Evolutionary conservation across 2,888 invertebrate genomes (phyloP).

Genomic region (Drosophila nr. medialis): DNA sequence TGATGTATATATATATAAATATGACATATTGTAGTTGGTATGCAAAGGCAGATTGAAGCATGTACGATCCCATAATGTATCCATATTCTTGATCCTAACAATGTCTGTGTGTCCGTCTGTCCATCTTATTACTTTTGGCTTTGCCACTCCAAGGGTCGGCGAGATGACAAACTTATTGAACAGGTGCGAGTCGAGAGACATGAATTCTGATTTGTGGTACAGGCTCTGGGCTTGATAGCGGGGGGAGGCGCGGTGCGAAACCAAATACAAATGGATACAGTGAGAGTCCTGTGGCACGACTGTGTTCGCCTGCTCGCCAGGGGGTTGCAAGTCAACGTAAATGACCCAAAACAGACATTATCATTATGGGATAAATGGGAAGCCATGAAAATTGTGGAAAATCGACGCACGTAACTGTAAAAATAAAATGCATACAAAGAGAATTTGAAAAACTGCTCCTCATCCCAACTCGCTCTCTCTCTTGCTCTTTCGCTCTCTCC

Average conservation of each 20-base stretch:
- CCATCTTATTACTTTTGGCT: no score
- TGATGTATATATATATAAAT: no score
- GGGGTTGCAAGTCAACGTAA: slow-evolving; percentile 44
- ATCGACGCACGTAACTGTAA: slow-evolving; percentile 37
- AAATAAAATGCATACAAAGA: slow-evolving; percentile 62
- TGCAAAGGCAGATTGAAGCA: background rate
- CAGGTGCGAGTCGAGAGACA: background rate
- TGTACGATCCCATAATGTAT: background rate
- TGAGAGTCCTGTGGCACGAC: background rate
- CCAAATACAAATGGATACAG: slow-evolving; percentile 13
- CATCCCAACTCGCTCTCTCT: background rate
- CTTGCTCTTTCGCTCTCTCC: background rate
- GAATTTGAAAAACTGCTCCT: slow-evolving; percentile 36
- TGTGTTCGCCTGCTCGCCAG: slow-evolving; percentile 1
- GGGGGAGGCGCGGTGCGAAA: background rate
- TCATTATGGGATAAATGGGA: slow-evolving; percentile 69
- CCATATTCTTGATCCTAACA: background rate
- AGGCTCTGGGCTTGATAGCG: background rate
- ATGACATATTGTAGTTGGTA: background rate
- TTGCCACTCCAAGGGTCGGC: no score
- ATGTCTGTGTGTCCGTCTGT: no score
- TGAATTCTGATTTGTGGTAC: background rate
- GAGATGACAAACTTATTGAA: background rate
- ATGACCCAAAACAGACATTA: slow-evolving; percentile 72
- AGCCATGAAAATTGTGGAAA: slow-evolving; percentile 65